A percentile compares a stretch with the other conserved stretches of the same genome.
Evolutionary conservation across 2,888 invertebrate genomes (phyloP).

Genomic region (Pristionchus fissidentatus): DNA sequence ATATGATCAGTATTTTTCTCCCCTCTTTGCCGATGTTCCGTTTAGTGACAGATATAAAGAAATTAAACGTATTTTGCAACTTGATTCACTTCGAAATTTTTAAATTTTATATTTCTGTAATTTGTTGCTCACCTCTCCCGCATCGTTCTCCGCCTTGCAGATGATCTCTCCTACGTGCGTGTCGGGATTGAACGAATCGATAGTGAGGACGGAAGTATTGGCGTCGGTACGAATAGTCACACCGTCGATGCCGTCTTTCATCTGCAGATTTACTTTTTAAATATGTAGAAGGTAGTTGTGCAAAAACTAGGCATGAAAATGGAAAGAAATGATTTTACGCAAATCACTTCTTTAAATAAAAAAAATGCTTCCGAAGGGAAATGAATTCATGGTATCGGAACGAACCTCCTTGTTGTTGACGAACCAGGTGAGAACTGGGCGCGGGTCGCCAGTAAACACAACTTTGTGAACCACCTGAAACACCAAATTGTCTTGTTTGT

Average conservation of each 20-base stretch:
- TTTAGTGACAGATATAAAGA: too few relatives aligned
- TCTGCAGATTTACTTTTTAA: too few relatives aligned
- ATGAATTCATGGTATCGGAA: too few relatives aligned
- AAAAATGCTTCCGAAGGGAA: neutral
- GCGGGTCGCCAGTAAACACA: slow-evolving; percentile 75
- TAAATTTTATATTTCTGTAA: too few relatives aligned
- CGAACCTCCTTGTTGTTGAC: slow-evolving; percentile 82
- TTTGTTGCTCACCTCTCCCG: slow-evolving; percentile 72
- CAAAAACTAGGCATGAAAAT: neutral
- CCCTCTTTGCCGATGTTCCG: too few relatives aligned
- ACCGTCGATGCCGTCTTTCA: slow-evolving; percentile 82
- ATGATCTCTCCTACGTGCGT: slow-evolving; percentile 76
- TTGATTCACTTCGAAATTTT: too few relatives aligned
- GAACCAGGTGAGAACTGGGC: slow-evolving; percentile 78
- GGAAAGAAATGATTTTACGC: too few relatives aligned
- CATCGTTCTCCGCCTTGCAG: slow-evolving; percentile 76
- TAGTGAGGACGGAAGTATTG: slow-evolving; percentile 85
- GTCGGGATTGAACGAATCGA: slow-evolving; percentile 79
- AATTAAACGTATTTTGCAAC: too few relatives aligned
- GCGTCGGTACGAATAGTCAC: slow-evolving; percentile 83
- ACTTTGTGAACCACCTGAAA: slow-evolving; percentile 63
- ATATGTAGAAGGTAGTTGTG: neutral
- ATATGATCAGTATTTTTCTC: too few relatives aligned
- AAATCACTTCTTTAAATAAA: too few relatives aligned
- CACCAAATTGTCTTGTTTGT: slow-evolving; percentile 29